These are phyloP conservation scores for Collichthys lucidus DNA, from an alignment of 2,113 vertebrate species.

Conservation along the genomic window DNA sequence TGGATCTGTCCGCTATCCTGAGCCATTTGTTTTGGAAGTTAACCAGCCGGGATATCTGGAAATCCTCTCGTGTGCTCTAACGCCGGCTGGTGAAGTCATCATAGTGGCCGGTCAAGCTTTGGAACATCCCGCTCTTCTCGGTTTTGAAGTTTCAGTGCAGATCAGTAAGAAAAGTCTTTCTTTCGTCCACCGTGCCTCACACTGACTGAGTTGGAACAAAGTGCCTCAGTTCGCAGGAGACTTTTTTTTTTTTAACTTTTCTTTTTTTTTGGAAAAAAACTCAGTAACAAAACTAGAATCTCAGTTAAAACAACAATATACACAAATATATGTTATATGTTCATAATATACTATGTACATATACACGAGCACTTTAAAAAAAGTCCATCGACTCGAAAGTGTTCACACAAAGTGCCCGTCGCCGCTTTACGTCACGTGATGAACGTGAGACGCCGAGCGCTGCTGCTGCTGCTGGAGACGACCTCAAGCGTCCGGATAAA, in stretches of 20 bases:
- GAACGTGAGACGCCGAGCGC: slow-evolving; percentile 20
- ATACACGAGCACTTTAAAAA: slow-evolving; percentile 84
- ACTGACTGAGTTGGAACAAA: slow-evolving; percentile 74
- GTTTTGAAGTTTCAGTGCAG: slow-evolving; percentile 83
- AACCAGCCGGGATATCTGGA: not conserved
- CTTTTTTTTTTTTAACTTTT: slow-evolving; percentile 71
- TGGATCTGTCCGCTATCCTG: not conserved
- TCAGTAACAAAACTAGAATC: slow-evolving; percentile 98
- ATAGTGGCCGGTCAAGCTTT: slow-evolving; percentile 39
- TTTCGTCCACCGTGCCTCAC: slow-evolving; percentile 79
- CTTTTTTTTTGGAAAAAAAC: slow-evolving; percentile 77
- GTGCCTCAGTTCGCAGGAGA: slow-evolving; percentile 84
- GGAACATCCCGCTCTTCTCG: slow-evolving; percentile 7
- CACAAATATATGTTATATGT: slow-evolving; percentile 92
- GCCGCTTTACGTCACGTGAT: slow-evolving; percentile 26
- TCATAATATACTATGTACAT: slow-evolving; percentile 91
- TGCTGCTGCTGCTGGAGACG: slow-evolving; percentile 46
- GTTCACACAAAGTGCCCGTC: slow-evolving; percentile 36
- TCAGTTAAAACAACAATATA: slow-evolving; percentile 94
- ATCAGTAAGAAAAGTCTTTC: slow-evolving; percentile 79
- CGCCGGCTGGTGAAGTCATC: slow-evolving; percentile 32
- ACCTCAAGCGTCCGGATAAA: not conserved
- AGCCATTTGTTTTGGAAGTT: not conserved
- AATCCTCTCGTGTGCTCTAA: slow-evolving; percentile 10
- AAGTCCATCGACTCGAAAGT: slow-evolving; percentile 68